Evolutionary conservation across 2,888 invertebrate species (phyloP), one percentile per base, ranked within the genome.

Genomic region (Nipponacmea schrenckii): DNA sequence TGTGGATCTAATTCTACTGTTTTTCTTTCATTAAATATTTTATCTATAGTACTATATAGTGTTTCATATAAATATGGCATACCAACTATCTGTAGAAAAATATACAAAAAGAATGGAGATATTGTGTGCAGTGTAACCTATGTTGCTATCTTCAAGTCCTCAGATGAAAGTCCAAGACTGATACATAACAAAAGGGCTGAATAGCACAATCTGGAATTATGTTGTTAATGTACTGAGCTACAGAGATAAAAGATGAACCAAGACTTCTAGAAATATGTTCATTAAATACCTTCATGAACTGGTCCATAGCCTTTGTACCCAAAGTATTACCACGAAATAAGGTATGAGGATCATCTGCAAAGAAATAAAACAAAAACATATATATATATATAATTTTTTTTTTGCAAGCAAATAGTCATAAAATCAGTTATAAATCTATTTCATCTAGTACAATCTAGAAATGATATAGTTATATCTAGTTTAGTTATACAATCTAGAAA

Each of bases 261-360:
- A n/a, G n/a, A 31, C 2, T 31, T 31, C 31, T 31, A 31, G 31
- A 31, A 31, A 31, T 31, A 31, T 31, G 31, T 3, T n/a, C n/a
- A 45, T 44, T 27, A 64, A 74, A 46, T 64, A 83, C 83, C 80
- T 83, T 83, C 83, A 83, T 83, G 45, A 81, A 81, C 64, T 83
- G 82, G 64, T 83, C 83, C 67, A 83, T 77, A 15, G 83, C 80
- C 62, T 83, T 83, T 0, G 83, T 82, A 8, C 79, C 83, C 12
- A 83, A 74, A 14, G 81, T 80, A 71, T 83, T 83, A 12, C 83
- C 83, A 50, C 83, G 48, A 70, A 83, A 83, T 26, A 83, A 64
- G 0, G 82, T 83, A 71, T 82, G 81, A 3, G 82, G 82, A 63
- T 81, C 79, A 27, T 78, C 83, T 77, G 80, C 20, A 65, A 67